Base-by-base conservation (phyloP, 2,888 invertebrate genomes). In the Protodeltote pygarga region DNA sequence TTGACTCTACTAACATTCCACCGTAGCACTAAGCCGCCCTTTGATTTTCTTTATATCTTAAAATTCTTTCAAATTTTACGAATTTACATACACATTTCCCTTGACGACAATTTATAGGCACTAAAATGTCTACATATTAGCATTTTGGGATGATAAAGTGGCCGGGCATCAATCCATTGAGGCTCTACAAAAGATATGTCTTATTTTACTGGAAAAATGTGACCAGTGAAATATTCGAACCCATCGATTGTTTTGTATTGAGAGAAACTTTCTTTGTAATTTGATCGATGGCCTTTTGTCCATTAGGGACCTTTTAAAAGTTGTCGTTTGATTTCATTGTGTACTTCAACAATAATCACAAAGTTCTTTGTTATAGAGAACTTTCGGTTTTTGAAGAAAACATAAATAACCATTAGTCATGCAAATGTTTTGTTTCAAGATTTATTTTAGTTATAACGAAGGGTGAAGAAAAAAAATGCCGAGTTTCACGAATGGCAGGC, bases 231-330 rank as follows among this genome's bases (percentile, higher is more conserved):
- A 80, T 81, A 81, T 81, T 77, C 70, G 69, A 78, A 76, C 68
- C 68, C 76, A 81, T 85, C 79, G 81, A 87, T 86, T 88, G 83
- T 83, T 85, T 83, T 80, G 83, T 82, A 85, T 83, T 82, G 81
- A 83, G 80, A 81, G 82, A 75, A 88, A 85, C 73, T 82, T 85
- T 87, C 85, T 87, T 88, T 89, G 89, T 85, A 81, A 81, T 85
- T 89, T 92, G 92, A 91, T 91, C 87, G 90, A 92, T 89, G 83
- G 76, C 80, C 82, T 79, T 81, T 89, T 87, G 86, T 87, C 87
- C 91, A 90, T 89, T 90, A 90, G 82, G 77, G 71, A 77, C 86
- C 85, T 87, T 89, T 87, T 87, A 84, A 86, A 89, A 89, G 82
- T 88, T 87, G 83, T 86, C 83, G 78, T 89, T 86, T 84, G 85